Percentiles rank a stretch among this genome's conserved stretches.
phyloP scores from a whole-genome alignment of 2,113 vertebrate genomes.

The Tonatia bakeri region DNA sequence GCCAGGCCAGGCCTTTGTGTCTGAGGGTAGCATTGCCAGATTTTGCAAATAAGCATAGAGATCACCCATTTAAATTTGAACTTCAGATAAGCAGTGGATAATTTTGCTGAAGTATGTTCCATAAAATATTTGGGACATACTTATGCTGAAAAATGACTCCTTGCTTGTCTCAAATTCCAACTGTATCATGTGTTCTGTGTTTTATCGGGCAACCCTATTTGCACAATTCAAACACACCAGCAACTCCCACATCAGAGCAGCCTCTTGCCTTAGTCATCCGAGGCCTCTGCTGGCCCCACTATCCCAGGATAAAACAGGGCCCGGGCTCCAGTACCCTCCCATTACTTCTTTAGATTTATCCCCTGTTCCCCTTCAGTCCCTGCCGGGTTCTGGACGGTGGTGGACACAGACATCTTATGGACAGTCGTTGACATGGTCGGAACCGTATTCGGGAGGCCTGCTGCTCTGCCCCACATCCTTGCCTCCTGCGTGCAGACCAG shows the following conservation, averaged over 20 bases:
- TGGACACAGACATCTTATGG: not conserved
- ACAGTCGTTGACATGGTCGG: not conserved
- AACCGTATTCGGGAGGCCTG: not conserved
- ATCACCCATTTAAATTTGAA: not conserved
- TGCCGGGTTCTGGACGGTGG: not conserved
- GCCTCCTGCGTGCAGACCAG: not conserved
- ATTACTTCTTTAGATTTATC: not conserved
- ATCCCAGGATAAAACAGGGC: not conserved
- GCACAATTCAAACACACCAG: not conserved
- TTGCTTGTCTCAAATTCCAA: not conserved
- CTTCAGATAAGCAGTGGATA: slow-evolving; percentile 4
- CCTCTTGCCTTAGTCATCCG: not conserved
- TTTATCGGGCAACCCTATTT: not conserved
- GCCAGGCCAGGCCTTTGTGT: not conserved
- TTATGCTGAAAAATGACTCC: not conserved
- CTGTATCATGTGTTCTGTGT: slow-evolving; percentile 39
- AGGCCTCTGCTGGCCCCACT: not conserved
- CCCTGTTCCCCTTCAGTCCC: not conserved
- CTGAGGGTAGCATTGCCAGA: not conserved
- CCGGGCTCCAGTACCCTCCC: not conserved
- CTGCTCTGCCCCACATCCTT: not conserved
- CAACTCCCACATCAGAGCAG: not conserved
- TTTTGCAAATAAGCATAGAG: slow-evolving; percentile 12
- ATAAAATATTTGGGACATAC: not conserved
- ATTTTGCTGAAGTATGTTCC: not conserved